A percentile compares a stretch with the other conserved stretches of the same genome.
Conservation (phyloP, 2,888 invertebrate genomes). For the Dryobota labecula region DNA sequence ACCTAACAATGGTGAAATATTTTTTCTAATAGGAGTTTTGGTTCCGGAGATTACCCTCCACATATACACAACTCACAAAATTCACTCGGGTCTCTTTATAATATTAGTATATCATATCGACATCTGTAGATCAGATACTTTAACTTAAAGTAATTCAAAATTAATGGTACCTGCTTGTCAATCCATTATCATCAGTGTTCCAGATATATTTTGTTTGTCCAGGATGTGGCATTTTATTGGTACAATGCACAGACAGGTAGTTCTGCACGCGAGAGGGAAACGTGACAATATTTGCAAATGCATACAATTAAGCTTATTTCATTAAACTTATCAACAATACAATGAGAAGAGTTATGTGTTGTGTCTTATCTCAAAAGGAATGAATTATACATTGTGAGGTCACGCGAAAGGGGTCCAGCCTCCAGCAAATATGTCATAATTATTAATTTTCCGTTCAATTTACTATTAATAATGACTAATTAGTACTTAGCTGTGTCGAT, state of each 20-base stretch:
- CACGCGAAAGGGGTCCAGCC: conserved; percentile 9
- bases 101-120: too few species aligned
- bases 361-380: conserved; percentile 28
- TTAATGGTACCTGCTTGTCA: background rate
- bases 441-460: conserved; percentile 17
- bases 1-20: too few species aligned
- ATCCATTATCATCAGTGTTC: background rate
- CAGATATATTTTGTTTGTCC: background rate
- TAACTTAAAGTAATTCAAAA: background rate
- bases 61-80: too few species aligned
- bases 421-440: background rate
- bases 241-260: conserved; percentile 9
- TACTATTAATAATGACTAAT: background rate
- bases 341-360: background rate
- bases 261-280: background rate
- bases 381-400: conserved; percentile 2
- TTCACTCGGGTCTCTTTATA: too few species aligned
- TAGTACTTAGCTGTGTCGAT: background rate
- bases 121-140: background rate
- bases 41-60: too few species aligned
- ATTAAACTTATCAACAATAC: conserved; percentile 15
- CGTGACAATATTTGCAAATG: conserved; percentile 14
- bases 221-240: background rate
- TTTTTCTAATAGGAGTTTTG: too few species aligned
- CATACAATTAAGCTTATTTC: conserved; percentile 14